Evolutionary conservation across 2,888 invertebrate species (phyloP).

Genomic region (Cabera pusaria): DNA sequence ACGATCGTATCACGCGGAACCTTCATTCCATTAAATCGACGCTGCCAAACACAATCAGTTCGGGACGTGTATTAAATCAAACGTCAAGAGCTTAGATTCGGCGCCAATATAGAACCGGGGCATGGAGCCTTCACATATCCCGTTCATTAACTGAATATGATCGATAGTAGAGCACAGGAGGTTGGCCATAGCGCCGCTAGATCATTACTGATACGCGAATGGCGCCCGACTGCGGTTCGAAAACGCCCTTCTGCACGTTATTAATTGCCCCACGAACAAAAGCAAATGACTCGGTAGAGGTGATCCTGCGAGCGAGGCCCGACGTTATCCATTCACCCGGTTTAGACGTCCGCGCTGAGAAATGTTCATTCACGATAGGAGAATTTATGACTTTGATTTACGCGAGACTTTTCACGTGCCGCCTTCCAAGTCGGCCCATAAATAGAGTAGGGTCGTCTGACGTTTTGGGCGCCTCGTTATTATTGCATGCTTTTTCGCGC

Average conservation of each 20-base stretch:
- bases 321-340: constrained; percentile 79
- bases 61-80: constrained; percentile 24
- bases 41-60: constrained; percentile 23
- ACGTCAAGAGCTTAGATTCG: constrained; percentile 26
- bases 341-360: constrained; percentile 80
- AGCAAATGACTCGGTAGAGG: constrained; percentile 82
- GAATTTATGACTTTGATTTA: constrained; percentile 82
- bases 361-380: constrained; percentile 82
- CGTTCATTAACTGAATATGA: constrained; percentile 59
- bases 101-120: constrained; percentile 18
- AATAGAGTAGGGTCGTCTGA: constrained; percentile 75
- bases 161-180: constrained; percentile 60
- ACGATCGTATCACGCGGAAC: constrained; percentile 13
- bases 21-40: constrained; percentile 20
- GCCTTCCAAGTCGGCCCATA: constrained; percentile 61
- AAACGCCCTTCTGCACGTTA: constrained; percentile 78
- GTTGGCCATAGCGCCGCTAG: constrained; percentile 58
- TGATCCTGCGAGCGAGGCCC: constrained; percentile 78
- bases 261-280: constrained; percentile 81
- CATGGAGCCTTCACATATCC: constrained; percentile 25
- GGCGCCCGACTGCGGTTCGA: constrained; percentile 67
- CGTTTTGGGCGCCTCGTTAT: constrained; percentile 65
- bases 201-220: constrained; percentile 77
- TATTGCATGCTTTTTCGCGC: constrained; percentile 63
- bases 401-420: constrained; percentile 74